Evolutionary conservation across 92 coral and sea anemone species (phyloP).

Genomic region (Porites rus): DNA sequence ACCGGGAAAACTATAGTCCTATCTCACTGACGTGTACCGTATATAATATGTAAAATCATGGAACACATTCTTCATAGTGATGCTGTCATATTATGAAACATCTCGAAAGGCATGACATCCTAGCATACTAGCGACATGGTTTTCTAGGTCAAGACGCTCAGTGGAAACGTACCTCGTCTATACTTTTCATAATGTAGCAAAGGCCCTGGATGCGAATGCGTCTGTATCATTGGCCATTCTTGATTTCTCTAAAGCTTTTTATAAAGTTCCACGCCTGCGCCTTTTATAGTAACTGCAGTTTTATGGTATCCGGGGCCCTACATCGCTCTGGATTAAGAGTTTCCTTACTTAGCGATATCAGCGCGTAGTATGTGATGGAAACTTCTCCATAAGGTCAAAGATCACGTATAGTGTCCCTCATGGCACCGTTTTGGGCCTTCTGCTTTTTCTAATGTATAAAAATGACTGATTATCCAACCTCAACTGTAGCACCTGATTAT

Average conservation of each 20-base stretch:
- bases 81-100: constrained; percentile 38
- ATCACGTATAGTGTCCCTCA: not conserved
- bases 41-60: constrained; percentile 28
- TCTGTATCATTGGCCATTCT: not conserved
- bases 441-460: not conserved
- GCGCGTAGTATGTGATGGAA: not conserved
- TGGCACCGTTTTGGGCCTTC: not conserved
- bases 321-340: not conserved
- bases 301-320: not conserved
- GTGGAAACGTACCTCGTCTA: too few species aligned
- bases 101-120: constrained; percentile 22
- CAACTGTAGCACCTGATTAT: not conserved
- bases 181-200: not conserved
- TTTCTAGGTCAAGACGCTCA: constrained; percentile 38
- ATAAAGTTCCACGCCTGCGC: not conserved
- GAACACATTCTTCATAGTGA: constrained; percentile 52
- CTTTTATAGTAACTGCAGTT: not conserved
- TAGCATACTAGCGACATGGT: constrained; percentile 21
- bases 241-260: not conserved
- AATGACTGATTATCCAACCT: not conserved
- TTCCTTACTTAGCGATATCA: not conserved
- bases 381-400: not conserved
- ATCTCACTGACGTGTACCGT: constrained; percentile 1
- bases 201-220: not conserved
- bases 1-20: not conserved